Base-by-base conservation (phyloP, 2,113 vertebrate species). In the Cephalopholis sonnerati region DNA sequence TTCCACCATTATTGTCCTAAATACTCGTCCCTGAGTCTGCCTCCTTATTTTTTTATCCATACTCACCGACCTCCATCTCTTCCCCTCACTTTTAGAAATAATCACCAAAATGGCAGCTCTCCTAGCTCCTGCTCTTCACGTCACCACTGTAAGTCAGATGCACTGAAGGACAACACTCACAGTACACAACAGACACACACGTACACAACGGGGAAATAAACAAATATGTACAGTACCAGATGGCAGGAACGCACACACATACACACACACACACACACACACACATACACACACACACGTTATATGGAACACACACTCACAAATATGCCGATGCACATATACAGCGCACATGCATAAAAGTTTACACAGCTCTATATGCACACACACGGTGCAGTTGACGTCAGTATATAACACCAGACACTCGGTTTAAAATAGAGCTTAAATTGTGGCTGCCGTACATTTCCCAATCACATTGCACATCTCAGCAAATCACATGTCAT, bases 361-460 rank as follows among this genome's bases (percentile, higher is more conserved):
- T 58, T 22, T 15, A 13, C 16, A 80, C 24, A 41, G 24, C 36
- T 29, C 29, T 11, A 8, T 25, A 15, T 22, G 6, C 48, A 36
- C 10, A 12, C 29, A 51, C 39, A 29, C 17, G 16, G 57, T 39
- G 22, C 5, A 12, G 27, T 62, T 71, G 74, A 71, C 48, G 3
- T 77, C 48, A 67, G 69, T 16, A 32, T 36, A 74, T 8, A 48
- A 57, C 55, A 76, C 70, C 39, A 29, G 70, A 65, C 29, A 22
- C 25, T 39, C 57, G 18, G 27, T 63, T 81, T 81, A 24, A 74
- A 85, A 85, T 55, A 44, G 58, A 55, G 41, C 25, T 44, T 59
- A 29, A 57, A 53, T 74, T 55, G 48, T 57, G 20, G 22, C 78
- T 53, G 61, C 58, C 17, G 2, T 36, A 10, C 50, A 48, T 55